Evolutionary conservation across 2,113 vertebrate species (phyloP).

Genomic region (Bubo bubo): DNA sequence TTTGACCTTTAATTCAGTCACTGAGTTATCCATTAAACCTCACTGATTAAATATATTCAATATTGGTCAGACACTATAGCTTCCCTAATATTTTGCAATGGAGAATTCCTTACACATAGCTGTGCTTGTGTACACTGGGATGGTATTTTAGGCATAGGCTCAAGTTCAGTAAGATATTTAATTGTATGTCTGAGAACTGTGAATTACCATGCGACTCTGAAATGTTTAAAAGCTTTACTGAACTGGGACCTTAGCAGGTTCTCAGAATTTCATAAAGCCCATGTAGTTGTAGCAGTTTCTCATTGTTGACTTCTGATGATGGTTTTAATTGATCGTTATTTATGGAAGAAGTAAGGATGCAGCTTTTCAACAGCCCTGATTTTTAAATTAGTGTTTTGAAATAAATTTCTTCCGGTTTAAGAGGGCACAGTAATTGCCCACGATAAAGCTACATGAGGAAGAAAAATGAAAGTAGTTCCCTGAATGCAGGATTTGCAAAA

Average conservation of each 20-base stretch:
- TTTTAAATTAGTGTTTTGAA: neutral
- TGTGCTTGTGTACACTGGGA: rapidly evolving
- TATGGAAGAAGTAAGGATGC: neutral
- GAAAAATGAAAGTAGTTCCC: neutral
- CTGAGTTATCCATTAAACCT: neutral
- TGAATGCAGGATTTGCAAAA: neutral
- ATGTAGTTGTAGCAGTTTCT: neutral
- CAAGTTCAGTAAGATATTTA: neutral
- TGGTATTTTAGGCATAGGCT: neutral
- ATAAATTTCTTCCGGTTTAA: neutral
- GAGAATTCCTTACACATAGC: neutral
- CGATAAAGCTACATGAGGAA: neutral
- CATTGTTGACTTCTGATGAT: neutral
- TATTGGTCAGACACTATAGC: neutral
- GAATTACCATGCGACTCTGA: neutral
- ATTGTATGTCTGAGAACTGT: neutral
- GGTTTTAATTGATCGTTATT: neutral
- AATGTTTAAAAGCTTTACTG: neutral
- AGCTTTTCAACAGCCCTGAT: neutral
- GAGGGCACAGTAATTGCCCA: neutral
- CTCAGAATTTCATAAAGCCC: neutral
- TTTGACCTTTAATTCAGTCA: neutral
- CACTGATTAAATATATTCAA: neutral
- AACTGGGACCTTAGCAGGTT: neutral
- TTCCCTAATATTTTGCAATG: neutral